Evolutionary conservation across 1,140 invertebrate species (phyloP), one percentile per base, ranked within the genome.

Genomic region (Drosophila suzukii): DNA sequence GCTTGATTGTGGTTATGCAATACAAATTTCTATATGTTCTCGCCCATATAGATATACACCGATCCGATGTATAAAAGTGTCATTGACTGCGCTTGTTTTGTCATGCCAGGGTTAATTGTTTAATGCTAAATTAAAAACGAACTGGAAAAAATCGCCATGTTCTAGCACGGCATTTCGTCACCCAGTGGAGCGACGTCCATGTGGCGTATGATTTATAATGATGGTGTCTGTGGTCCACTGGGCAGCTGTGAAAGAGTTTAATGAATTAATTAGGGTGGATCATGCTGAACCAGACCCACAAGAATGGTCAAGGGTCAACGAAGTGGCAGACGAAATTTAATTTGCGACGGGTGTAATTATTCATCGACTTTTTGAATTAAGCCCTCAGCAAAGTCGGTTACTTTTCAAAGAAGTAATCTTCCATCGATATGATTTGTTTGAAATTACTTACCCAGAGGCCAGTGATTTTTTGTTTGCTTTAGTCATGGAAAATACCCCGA

Each of bases 91-190:
- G 63, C 60, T 62, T 38, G 70, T 70, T 66, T 53, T 62, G 55
- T 49, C 56, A 43, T 57, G 15, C 61, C 57, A 50, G 82, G 82
- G 82, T 85, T 82, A 85, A 85, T 85, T 85, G 82, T 68, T 85
- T 78, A 86, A 86, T 81, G 82, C 47, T 73, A 59, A 81, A 83
- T 63, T 72, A 76, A 55, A 50, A 56, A 54, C 43, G 27, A 39
- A 75, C 60, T 55, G 41, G 36, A 72, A 61, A 74, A 61, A 82
- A 70, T 75, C 53, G 75, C 46, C 66, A 71, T 66, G 56, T 66
- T 71, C 46, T 71, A 65, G 49, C 77, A 75, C 78, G 82, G 54
- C 76, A 82, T 59, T 78, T 86, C 77, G 51, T 66, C 57, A 66
- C 58, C 70, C 54, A 70, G 54, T 71, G 46, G 70, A 67, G 54